A percentile compares a stretch with the other conserved stretches of the same genome.
These are phyloP conservation scores for Gymnobelideus leadbeateri DNA, from an alignment of 2,113 vertebrate genomes.

Conservation along the genomic window DNA sequence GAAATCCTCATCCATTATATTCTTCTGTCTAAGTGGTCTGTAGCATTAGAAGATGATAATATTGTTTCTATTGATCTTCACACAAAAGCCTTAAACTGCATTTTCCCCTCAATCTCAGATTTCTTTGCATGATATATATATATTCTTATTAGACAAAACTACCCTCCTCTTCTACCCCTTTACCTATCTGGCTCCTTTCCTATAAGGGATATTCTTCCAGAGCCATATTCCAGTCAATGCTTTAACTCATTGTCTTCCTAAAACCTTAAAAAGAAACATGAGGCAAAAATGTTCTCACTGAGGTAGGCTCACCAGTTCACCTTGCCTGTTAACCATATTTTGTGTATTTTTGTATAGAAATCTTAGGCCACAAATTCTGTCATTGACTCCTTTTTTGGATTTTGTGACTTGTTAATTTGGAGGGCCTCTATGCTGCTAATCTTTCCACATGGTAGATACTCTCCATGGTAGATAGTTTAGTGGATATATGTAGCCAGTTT, in stretches of 20 bases:
- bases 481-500: background rate
- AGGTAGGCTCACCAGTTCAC: background rate
- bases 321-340: background rate
- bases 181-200: background rate
- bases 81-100: background rate
- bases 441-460: background rate
- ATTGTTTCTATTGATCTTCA: background rate
- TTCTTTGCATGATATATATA: background rate
- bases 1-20: background rate
- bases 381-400: background rate
- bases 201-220: background rate
- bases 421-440: background rate
- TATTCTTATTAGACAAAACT: background rate
- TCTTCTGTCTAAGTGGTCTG: background rate
- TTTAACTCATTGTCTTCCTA: background rate
- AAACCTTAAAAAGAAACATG: background rate
- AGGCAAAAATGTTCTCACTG: background rate
- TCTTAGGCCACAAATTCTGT: background rate
- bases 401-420: background rate
- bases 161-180: background rate
- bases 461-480: background rate
- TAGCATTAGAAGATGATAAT: background rate
- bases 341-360: background rate
- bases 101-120: background rate
- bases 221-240: background rate